Evolutionary conservation across 2,113 vertebrate species (phyloP).

Genomic region (Erythrocebus patas): DNA sequence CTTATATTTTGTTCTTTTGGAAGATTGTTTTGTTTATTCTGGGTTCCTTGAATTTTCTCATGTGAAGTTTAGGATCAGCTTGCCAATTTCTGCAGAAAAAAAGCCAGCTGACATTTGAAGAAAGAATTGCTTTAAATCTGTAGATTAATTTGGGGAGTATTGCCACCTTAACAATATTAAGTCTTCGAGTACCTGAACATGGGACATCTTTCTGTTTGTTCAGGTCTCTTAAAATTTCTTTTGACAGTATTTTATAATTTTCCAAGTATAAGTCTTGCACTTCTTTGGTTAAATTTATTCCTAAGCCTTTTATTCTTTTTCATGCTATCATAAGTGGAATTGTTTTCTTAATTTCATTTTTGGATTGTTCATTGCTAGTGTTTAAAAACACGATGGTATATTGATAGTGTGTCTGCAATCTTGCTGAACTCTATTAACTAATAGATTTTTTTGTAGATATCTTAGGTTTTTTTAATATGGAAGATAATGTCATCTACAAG

Average conservation of each 20-base stretch:
- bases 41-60: neutral
- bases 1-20: neutral
- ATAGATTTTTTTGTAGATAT: neutral
- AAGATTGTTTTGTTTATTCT: neutral
- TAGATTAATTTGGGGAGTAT: neutral
- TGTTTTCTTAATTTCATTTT: neutral
- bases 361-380: neutral
- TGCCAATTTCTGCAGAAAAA: neutral
- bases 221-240: neutral
- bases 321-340: neutral
- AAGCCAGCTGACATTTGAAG: neutral
- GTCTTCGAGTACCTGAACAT: neutral
- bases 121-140: neutral
- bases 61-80: neutral
- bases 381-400: neutral
- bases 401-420: neutral
- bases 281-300: neutral
- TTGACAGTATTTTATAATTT: neutral
- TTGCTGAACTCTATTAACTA: neutral
- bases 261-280: neutral
- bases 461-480: neutral
- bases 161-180: neutral
- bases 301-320: neutral
- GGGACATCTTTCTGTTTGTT: neutral
- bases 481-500: neutral